A percentile compares a stretch with the other conserved stretches of the same genome.
Evolutionary conservation across 2,113 vertebrate genomes (phyloP).

Genomic region (Todiramphus chloris): DNA sequence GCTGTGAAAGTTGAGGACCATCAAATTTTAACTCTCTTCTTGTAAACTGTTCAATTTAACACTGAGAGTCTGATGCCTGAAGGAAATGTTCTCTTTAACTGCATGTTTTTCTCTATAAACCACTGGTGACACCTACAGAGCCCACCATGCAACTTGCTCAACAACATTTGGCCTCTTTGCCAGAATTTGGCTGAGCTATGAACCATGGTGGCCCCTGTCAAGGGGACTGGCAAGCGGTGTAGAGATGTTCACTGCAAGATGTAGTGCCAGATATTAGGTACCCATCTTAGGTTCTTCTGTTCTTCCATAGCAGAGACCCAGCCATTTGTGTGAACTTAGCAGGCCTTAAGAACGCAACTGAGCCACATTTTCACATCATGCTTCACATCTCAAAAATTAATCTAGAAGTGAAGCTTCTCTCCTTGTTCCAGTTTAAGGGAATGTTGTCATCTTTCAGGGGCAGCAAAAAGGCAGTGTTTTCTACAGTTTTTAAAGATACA

Average conservation of each 20-base stretch:
- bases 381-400: background rate
- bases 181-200: background rate
- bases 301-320: background rate
- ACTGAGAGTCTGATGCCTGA: rapidly evolving
- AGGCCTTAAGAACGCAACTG: background rate
- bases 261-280: background rate
- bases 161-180: background rate
- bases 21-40: background rate
- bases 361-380: background rate
- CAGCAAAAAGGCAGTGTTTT: background rate
- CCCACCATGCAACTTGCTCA: background rate
- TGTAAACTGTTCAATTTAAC: background rate
- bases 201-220: background rate
- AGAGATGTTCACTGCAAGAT: background rate
- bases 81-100: background rate
- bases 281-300: background rate
- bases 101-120: background rate
- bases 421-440: background rate
- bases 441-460: background rate
- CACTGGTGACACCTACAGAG: background rate
- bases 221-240: background rate
- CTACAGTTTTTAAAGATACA: background rate
- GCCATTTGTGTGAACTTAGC: background rate
- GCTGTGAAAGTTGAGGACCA: background rate
- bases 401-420: background rate